Conservation (phyloP, 2,113 vertebrate genomes). For the Corynorhinus townsendii region DNA sequence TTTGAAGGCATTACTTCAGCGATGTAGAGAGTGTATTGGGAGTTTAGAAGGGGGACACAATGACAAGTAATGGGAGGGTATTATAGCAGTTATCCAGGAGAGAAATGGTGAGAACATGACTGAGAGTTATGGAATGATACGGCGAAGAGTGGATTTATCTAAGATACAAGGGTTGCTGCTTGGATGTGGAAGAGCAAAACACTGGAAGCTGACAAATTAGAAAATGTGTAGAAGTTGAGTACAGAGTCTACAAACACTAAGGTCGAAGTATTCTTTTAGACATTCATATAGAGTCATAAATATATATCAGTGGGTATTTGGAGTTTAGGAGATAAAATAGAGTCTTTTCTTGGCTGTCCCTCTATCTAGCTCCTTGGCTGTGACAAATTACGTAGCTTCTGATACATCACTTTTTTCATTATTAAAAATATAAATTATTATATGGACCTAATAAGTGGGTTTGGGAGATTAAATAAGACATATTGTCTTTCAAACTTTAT, state of each 20-base stretch:
- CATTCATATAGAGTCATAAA: background rate
- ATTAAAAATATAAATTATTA: background rate
- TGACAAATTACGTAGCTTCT: background rate
- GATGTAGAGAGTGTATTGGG: background rate
- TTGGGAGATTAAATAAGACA: background rate
- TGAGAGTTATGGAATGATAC: background rate
- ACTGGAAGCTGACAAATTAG: background rate
- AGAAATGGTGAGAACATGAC: background rate
- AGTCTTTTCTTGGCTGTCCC: background rate
- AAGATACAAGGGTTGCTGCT: background rate
- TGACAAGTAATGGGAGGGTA: background rate
- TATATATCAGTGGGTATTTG: background rate
- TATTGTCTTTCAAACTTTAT: background rate
- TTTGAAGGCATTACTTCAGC: background rate
- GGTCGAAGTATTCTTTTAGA: background rate
- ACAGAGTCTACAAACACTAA: background rate
- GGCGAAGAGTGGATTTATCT: background rate
- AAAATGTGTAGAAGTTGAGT: background rate
- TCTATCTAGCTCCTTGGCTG: background rate
- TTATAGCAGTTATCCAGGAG: background rate
- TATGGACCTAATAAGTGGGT: background rate
- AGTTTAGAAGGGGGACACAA: background rate
- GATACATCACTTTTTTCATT: background rate
- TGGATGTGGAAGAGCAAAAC: background rate
- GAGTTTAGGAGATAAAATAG: background rate